Evolutionary conservation across 2,888 invertebrate genomes (phyloP).

Genomic region (Halictus quadricinctus): DNA sequence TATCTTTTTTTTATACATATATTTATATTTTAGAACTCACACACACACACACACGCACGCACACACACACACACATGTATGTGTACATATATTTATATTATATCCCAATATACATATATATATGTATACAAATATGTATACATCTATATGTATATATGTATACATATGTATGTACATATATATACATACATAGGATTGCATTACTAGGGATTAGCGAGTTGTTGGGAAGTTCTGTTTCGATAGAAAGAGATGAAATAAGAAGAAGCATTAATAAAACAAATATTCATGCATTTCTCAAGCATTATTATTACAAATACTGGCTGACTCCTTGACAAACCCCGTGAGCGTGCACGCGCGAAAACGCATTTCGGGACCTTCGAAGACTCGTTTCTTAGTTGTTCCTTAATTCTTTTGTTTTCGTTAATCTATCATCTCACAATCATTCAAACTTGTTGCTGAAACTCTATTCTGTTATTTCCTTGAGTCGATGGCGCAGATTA

Average conservation of each 20-base stretch:
- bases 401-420: background rate
- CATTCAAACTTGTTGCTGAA: conserved; percentile 20
- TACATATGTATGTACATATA: background rate
- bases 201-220: conserved; percentile 74
- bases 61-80: conserved; percentile 4
- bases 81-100: conserved; percentile 9
- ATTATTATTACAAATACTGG: conserved; percentile 94
- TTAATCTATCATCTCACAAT: conserved; percentile 20
- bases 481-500: conserved; percentile 60
- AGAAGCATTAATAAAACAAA: conserved; percentile 88
- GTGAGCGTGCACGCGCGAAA: conserved; percentile 82
- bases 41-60: background rate
- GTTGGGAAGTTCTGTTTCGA: conserved; percentile 67
- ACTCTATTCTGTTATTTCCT: conserved; percentile 5
- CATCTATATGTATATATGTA: background rate
- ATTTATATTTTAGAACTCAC: conserved; percentile 3
- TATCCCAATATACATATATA: background rate
- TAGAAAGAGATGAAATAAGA: conserved; percentile 82
- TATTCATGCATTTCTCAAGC: conserved; percentile 93
- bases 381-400: conserved; percentile 56
- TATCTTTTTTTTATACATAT: conserved; percentile 5
- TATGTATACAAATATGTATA: background rate
- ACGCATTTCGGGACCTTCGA: conserved; percentile 79
- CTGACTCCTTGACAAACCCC: conserved; percentile 83
- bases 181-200: conserved; percentile 34